Conservation (phyloP, 2,888 invertebrate genomes). For the Xestia xanthographa region DNA sequence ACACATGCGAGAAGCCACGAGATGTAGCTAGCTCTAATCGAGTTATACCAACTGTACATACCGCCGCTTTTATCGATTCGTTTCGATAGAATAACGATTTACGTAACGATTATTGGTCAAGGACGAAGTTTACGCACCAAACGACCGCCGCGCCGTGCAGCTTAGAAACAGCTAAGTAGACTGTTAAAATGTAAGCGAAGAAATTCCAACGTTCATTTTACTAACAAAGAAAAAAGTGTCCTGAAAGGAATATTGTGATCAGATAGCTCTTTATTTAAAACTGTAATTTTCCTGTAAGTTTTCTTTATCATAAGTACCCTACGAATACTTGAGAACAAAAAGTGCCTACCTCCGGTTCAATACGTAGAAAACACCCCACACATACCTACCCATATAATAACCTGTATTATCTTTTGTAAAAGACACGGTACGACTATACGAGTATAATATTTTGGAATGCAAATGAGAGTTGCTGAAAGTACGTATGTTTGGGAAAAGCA, state of each 20-base stretch:
- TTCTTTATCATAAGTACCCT: conserved; percentile 30
- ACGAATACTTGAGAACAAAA: conserved; percentile 27
- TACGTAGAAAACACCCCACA: conserved; percentile 25
- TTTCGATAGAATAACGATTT: conserved; percentile 55
- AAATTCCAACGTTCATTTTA: conserved; percentile 30
- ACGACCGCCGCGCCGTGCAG: conserved; percentile 2
- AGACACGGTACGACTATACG: conserved; percentile 33
- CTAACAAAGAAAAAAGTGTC: conserved; percentile 7
- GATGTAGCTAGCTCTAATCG: conserved; percentile 43
- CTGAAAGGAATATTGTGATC: conserved; percentile 27
- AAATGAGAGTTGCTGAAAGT: conserved; percentile 57
- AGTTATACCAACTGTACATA: conserved; percentile 32
- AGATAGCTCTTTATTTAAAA: conserved; percentile 45
- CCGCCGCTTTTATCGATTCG: conserved; percentile 41
- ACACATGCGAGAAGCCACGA: conserved; percentile 41
- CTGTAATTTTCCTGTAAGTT: conserved; percentile 33
- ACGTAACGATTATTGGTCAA: conserved; percentile 49
- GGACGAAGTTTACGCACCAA: conserved; percentile 26
- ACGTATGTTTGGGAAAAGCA: conserved; percentile 59
- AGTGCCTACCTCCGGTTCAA: conserved; percentile 15
- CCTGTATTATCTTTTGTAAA: conserved; percentile 46
- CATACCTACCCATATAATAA: conserved; percentile 32
- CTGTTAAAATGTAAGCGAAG: conserved; percentile 10
- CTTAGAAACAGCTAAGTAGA: conserved; percentile 18
- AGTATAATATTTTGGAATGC: conserved; percentile 62